Evolutionary conservation across 2,113 vertebrate genomes (phyloP), one percentile per base, ranked within the genome.

Genomic region (Sander lucioperca): DNA sequence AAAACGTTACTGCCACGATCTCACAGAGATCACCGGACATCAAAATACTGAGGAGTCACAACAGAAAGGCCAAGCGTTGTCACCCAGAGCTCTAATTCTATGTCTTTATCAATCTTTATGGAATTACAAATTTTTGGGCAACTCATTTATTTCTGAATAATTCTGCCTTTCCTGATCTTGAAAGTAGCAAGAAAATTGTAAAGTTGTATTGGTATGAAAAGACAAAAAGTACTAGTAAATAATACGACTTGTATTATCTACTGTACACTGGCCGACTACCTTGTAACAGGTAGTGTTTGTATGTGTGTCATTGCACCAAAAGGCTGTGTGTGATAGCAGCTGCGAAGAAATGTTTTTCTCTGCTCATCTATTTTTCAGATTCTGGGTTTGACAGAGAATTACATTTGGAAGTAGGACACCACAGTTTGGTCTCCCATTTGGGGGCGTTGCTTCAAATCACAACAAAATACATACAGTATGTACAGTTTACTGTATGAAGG

Each of bases 11-110:
- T 77, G 88, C 89, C 86, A 88, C 91, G 82, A 94, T 94, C 94
- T 94, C 94, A 93, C 56, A 21, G 94, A 94, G 94, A 94, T 94
- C 93, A 94, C 82, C 77, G 83, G 80, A 92, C 87, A 84, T 89
- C 61, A 80, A 91, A 90, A 87, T 88, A 84, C 84, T 70, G 83
- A 89, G 85, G 89, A 90, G 87, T 88, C 82, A 83, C 68, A 62
- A 90, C 89, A 93, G 82, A 92, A 94, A 94, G 90, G 92, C 89
- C 92, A 93, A 93, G 92, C 85, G 80, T 92, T 91, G 91, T 87
- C 77, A 81, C 75, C 86, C 79, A 84, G 79, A 86, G 83, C 76
- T 73, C 50, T 14, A 77, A 72, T 73, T 43, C 56, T 62, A 39
- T 73, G 62, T 67, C 27, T 67, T 74, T 4, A 76, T 61, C 43